Evolutionary conservation across 2,888 invertebrate genomes (phyloP).

Genomic region (Nycteola revayana): DNA sequence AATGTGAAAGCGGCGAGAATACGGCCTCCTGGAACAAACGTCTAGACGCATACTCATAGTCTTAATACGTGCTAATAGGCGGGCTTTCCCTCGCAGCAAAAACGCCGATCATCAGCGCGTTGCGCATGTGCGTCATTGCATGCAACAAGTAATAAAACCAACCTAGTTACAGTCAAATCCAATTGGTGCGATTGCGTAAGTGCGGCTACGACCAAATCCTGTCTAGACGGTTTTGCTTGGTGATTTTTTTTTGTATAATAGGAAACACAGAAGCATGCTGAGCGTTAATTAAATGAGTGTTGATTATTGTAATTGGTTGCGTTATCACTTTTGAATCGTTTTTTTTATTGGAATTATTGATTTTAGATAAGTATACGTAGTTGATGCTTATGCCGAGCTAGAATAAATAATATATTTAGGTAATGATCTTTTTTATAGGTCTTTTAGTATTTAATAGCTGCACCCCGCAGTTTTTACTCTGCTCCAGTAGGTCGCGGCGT

Average conservation of each 20-base stretch:
- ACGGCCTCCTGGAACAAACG: conserved; percentile 73
- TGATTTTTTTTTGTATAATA: too few relatives aligned
- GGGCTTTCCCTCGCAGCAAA: conserved; percentile 58
- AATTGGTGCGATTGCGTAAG: conserved; percentile 30
- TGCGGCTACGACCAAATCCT: conserved; percentile 15
- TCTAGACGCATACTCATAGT: conserved; percentile 76
- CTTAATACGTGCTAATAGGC: conserved; percentile 67
- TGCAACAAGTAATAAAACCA: conserved; percentile 34
- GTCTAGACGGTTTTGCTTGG: conserved; percentile 19
- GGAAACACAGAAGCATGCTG: too few relatives aligned
- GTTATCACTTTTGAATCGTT: too few relatives aligned
- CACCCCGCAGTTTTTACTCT: too few relatives aligned
- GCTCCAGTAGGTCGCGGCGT: too few relatives aligned
- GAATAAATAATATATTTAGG: too few relatives aligned
- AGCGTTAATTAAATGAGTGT: conserved; percentile 7
- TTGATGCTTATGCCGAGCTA: too few relatives aligned
- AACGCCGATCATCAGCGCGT: conserved; percentile 18
- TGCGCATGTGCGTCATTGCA: conserved; percentile 32
- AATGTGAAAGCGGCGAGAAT: conserved; percentile 68
- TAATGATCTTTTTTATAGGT: too few relatives aligned
- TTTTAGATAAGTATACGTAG: too few relatives aligned
- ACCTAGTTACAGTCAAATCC: conserved; percentile 28
- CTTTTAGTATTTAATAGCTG: too few relatives aligned
- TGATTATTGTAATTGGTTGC: background rate
- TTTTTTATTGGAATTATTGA: too few relatives aligned